Evolutionary conservation across 2,113 vertebrate genomes (phyloP).

Genomic region (Heloderma charlesbogerti): DNA sequence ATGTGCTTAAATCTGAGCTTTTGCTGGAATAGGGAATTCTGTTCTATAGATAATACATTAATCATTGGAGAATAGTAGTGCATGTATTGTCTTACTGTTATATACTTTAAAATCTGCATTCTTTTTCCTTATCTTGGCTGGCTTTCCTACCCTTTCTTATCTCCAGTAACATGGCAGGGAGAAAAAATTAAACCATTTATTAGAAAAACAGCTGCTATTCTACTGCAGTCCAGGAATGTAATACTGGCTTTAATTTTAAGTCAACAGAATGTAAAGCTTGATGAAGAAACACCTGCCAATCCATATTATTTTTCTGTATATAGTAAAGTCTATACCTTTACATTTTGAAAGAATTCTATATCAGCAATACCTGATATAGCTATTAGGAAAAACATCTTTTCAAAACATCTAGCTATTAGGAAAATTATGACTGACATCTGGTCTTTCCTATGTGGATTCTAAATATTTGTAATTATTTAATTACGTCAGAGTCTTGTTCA

Average conservation of each 20-base stretch:
- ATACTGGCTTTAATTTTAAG: neutral
- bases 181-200: slow-evolving; percentile 48
- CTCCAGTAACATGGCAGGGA: slow-evolving; percentile 45
- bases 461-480: neutral
- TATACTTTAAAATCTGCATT: neutral
- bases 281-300: neutral
- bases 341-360: neutral
- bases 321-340: neutral
- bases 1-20: neutral
- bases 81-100: neutral
- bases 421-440: neutral
- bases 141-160: neutral
- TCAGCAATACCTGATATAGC: neutral
- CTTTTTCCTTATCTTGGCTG: neutral
- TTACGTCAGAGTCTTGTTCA: neutral
- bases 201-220: slow-evolving; percentile 42
- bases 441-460: neutral
- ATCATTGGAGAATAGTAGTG: neutral
- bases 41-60: neutral
- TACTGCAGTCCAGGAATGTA: slow-evolving; percentile 37
- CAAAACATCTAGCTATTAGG: neutral
- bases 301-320: neutral
- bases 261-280: neutral
- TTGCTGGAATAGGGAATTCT: neutral
- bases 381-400: neutral